phyloP scores from a whole-genome alignment of 2,113 vertebrate genomes.

The Alouatta palliata region DNA sequence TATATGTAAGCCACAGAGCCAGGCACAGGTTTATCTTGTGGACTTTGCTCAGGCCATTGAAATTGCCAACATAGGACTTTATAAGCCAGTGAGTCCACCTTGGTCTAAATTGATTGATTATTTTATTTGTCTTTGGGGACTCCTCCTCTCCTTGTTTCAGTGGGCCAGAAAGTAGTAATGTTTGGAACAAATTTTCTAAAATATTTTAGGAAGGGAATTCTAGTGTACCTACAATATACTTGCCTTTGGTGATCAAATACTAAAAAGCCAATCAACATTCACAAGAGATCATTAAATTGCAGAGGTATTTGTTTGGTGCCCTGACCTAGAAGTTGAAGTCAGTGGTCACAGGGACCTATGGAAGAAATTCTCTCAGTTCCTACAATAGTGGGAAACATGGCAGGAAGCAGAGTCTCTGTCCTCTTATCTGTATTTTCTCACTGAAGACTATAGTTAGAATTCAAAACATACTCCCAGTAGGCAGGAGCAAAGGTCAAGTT shows the following conservation, averaged over 20 bases:
- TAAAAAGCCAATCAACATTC: not conserved
- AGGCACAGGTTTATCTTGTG: not conserved
- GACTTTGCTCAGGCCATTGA: not conserved
- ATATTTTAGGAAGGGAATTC: not conserved
- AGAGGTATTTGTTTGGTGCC: not conserved
- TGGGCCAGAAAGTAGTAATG: not conserved
- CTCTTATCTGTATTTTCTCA: not conserved
- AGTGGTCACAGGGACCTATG: not conserved
- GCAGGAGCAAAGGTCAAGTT: not conserved
- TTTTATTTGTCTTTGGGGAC: not conserved
- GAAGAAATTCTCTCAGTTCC: not conserved
- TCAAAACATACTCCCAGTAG: not conserved
- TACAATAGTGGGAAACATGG: not conserved
- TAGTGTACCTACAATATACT: not conserved
- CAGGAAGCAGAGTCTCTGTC: not conserved
- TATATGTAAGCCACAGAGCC: not conserved
- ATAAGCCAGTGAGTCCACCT: not conserved
- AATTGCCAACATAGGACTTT: not conserved
- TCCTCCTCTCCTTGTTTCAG: not conserved
- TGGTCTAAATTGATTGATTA: not conserved
- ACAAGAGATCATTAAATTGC: not conserved
- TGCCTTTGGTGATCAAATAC: not conserved
- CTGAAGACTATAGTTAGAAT: not conserved
- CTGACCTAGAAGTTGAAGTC: not conserved
- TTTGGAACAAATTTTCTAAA: not conserved